These are phyloP conservation scores for Octodonta nipae DNA, from an alignment of 2,888 invertebrate genomes.

Conservation along the genomic window DNA sequence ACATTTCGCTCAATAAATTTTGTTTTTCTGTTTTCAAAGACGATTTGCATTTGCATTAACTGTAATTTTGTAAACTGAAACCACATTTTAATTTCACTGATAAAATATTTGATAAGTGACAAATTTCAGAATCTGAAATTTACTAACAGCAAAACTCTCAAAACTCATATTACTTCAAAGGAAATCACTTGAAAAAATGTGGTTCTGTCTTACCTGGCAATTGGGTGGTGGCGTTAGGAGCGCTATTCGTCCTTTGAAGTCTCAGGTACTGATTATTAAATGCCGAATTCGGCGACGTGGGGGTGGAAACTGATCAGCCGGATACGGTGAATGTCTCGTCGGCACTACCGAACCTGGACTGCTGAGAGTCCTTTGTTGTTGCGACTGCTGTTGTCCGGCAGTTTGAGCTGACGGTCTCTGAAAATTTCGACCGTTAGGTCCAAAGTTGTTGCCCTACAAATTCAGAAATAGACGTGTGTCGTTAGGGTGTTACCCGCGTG, in stretches of 20 bases:
- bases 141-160: no score
- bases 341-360: conserved; percentile 40
- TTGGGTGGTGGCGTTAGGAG: conserved; percentile 43
- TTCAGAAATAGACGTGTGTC: no score
- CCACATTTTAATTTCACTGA: no score
- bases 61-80: no score
- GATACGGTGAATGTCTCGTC: conserved; percentile 43
- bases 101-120: no score
- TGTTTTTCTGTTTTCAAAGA: no score
- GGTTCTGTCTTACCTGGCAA: conserved; percentile 40
- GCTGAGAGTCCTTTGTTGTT: conserved; percentile 35
- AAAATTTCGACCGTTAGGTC: conserved; percentile 19
- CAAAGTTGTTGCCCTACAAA: conserved; percentile 17
- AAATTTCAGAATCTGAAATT: no score
- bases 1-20: no score
- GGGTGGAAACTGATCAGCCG: conserved; percentile 40
- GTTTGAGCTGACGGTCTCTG: conserved; percentile 19
- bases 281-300: conserved; percentile 39
- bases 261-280: conserved; percentile 39
- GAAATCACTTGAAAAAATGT: no score
- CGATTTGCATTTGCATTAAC: no score
- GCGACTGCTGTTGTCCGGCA: conserved; percentile 25
- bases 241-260: conserved; percentile 46
- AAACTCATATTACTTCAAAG: no score
- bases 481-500: no score